Conservation (phyloP, 92 coral and sea anemone genomes). For the Micromussa lordhowensis region DNA sequence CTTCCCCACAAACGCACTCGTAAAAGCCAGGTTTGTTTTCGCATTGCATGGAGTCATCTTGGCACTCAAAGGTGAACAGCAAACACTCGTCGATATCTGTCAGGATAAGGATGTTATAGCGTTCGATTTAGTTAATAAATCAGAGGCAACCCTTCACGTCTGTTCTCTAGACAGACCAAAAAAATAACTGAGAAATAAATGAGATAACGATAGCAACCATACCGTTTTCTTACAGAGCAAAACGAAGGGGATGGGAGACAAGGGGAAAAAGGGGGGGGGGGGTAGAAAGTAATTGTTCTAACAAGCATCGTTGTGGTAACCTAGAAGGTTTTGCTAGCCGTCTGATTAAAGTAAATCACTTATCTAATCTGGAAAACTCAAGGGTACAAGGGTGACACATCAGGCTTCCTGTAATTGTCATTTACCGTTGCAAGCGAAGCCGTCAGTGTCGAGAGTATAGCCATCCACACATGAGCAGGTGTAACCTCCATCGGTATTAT, state of each 20-base stretch:
- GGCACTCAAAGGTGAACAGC: neutral
- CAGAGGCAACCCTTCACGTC: neutral
- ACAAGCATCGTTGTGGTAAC: too few species aligned
- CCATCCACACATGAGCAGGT: conserved; percentile 49
- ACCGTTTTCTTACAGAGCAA: too few species aligned
- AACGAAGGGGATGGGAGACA: too few species aligned
- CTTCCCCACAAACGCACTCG: conserved; percentile 8
- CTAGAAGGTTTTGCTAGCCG: too few species aligned
- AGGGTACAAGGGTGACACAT: too few species aligned
- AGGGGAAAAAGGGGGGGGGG: too few species aligned
- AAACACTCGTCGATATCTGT: conserved; percentile 1
- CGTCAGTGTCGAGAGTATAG: conserved; percentile 33
- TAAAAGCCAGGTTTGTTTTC: neutral
- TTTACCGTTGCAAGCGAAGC: conserved; percentile 59
- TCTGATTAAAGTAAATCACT: too few species aligned
- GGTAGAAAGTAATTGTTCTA: too few species aligned
- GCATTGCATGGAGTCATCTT: neutral
- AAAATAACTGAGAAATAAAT: neutral
- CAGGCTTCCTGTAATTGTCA: neutral
- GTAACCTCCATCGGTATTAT: conserved; percentile 36
- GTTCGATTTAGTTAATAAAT: neutral
- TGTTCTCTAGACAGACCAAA: too few species aligned
- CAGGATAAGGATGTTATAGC: neutral
- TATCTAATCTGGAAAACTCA: too few species aligned
- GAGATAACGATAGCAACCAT: too few species aligned